phyloP scores from a whole-genome alignment of 2,888 invertebrate genomes.

The Eristalinus aeneus region DNA sequence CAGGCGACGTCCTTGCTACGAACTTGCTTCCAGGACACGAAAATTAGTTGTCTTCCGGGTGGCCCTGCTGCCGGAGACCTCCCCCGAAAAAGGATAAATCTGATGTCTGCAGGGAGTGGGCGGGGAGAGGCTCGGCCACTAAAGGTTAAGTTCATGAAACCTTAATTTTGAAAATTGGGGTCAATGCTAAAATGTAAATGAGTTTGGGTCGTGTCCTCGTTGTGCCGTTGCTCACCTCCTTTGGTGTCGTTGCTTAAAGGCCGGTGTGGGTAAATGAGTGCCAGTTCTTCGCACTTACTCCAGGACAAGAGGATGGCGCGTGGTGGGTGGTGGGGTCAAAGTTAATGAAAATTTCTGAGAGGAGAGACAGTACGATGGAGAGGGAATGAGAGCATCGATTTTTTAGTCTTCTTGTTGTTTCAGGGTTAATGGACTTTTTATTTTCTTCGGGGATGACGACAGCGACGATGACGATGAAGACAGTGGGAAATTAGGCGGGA shows the following conservation, averaged over 20 bases:
- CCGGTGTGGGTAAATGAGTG: constrained; percentile 44
- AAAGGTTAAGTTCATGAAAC: constrained; percentile 65
- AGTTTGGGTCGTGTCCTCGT: constrained; percentile 48
- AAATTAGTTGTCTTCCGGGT: constrained; percentile 40
- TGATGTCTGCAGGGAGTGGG: not conserved
- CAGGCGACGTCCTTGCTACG: constrained; percentile 43
- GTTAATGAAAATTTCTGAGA: constrained; percentile 61
- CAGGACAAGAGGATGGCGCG: no score
- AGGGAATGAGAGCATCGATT: constrained; percentile 35
- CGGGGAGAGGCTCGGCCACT: not conserved
- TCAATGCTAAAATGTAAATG: constrained; percentile 71
- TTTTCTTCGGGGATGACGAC: constrained; percentile 38
- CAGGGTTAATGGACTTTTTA: constrained; percentile 65
- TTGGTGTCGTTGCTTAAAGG: constrained; percentile 2
- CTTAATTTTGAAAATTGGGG: constrained; percentile 61
- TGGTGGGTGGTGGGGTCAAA: constrained; percentile 35
- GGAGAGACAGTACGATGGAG: not conserved
- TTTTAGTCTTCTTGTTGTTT: constrained; percentile 52
- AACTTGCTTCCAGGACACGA: constrained; percentile 20
- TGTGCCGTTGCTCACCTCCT: not conserved
- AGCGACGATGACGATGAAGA: not conserved
- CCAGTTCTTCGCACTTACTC: constrained; percentile 53
- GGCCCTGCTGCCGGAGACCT: not conserved
- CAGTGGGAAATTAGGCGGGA: constrained; percentile 31
- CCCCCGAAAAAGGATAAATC: constrained; percentile 18